phyloP scores from a whole-genome alignment of 2,113 vertebrate species.

The Bujurquina vittata region DNA sequence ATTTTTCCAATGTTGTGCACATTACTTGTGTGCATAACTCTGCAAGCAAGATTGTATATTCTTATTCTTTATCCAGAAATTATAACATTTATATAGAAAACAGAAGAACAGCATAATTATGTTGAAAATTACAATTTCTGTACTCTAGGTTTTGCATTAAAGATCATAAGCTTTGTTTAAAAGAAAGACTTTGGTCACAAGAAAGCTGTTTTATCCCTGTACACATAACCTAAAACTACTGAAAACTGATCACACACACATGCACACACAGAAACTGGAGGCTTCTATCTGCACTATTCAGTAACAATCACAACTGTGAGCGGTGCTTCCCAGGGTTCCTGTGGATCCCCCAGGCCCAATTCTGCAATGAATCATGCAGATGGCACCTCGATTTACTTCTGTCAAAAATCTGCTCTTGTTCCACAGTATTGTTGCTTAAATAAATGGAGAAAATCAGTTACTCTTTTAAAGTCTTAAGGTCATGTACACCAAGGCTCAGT shows the following conservation, averaged over 20 bases:
- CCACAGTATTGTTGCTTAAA: background rate
- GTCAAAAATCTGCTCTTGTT: background rate
- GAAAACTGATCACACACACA: background rate
- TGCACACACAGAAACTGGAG: background rate
- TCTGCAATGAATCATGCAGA: background rate
- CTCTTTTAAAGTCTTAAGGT: background rate
- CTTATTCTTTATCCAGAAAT: background rate
- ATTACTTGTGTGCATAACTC: background rate
- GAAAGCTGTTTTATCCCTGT: background rate
- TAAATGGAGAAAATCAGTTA: background rate
- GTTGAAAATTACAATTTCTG: background rate
- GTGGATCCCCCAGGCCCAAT: background rate
- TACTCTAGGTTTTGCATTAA: no score
- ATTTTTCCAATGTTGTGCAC: rapidly evolving
- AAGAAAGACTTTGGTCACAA: background rate
- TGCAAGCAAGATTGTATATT: background rate
- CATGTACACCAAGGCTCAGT: background rate
- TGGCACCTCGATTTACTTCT: background rate
- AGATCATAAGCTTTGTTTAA: no score
- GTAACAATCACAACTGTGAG: background rate
- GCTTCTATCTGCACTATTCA: background rate
- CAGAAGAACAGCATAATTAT: background rate
- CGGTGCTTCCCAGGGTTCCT: background rate
- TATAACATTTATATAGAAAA: background rate
- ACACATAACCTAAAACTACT: background rate